These are phyloP conservation scores for Tromatobia lineatoria DNA, from an alignment of 2,888 invertebrate genomes.

Conservation along the genomic window DNA sequence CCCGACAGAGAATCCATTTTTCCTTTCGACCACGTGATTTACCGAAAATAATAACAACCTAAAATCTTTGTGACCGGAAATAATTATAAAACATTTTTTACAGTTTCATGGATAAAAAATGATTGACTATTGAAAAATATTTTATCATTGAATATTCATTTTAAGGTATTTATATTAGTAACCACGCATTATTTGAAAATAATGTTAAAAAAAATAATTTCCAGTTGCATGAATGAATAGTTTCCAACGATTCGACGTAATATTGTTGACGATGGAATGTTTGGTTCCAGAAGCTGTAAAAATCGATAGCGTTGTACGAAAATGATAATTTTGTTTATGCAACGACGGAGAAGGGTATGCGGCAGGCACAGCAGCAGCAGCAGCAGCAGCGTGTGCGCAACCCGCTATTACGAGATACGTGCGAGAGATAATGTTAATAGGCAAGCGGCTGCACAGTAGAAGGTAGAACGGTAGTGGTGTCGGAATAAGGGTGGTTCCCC, in stretches of 20 bases:
- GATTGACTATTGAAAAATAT: too few relatives aligned
- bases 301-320: constrained; percentile 44
- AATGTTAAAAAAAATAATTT: too few relatives aligned
- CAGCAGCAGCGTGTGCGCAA: background rate
- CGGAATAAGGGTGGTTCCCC: constrained; percentile 51
- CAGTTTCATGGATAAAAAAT: background rate
- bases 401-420: constrained; percentile 26
- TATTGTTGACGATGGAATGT: background rate
- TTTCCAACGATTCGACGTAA: background rate
- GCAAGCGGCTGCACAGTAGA: background rate
- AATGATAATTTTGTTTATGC: constrained; percentile 61
- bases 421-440: constrained; percentile 35
- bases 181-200: too few relatives aligned
- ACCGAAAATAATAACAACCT: too few relatives aligned
- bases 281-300: background rate
- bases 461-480: background rate
- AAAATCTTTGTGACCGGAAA: too few relatives aligned
- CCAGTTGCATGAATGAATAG: background rate
- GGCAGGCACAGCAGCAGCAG: background rate
- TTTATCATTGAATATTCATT: too few relatives aligned
- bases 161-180: too few relatives aligned
- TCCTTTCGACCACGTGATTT: too few relatives aligned
- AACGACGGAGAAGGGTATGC: constrained; percentile 29
- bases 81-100: too few relatives aligned
- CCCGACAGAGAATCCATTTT: background rate